Evolutionary conservation across 2,797 vertebrate genomes (phyloP).

Genomic region (Diplodus sargus): DNA sequence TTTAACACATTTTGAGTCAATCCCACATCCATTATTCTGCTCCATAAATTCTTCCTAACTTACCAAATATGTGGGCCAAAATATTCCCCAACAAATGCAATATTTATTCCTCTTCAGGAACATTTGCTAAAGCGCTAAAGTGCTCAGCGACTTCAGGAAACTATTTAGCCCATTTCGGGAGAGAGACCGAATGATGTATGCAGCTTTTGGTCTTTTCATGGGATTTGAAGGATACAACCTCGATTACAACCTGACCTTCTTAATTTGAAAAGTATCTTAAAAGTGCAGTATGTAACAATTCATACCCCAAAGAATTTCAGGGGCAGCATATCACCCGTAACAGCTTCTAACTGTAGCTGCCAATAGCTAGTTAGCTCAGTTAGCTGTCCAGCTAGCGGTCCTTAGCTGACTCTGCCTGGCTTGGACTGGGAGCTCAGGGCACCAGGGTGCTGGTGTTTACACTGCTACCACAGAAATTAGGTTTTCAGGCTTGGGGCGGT

Average conservation of each 20-base stretch:
- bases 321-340: too few relatives aligned
- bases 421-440: too few relatives aligned
- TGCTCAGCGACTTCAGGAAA: background rate
- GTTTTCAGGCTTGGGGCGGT: too few relatives aligned
- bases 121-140: background rate
- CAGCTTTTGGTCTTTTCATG: background rate
- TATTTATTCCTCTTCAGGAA: background rate
- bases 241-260: background rate
- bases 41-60: background rate
- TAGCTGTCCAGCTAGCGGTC: too few relatives aligned
- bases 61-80: background rate
- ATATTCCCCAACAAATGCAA: background rate
- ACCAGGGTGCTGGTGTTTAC: too few relatives aligned
- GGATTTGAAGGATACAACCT: background rate
- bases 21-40: background rate
- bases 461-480: too few relatives aligned
- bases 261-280: background rate
- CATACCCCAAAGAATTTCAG: too few relatives aligned
- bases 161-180: background rate
- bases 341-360: too few relatives aligned
- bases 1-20: background rate
- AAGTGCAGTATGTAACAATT: too few relatives aligned
- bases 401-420: too few relatives aligned
- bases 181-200: background rate
- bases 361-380: too few relatives aligned